Base-by-base conservation (phyloP, 2,113 vertebrate genomes). In the Spilogale gracilis region DNA sequence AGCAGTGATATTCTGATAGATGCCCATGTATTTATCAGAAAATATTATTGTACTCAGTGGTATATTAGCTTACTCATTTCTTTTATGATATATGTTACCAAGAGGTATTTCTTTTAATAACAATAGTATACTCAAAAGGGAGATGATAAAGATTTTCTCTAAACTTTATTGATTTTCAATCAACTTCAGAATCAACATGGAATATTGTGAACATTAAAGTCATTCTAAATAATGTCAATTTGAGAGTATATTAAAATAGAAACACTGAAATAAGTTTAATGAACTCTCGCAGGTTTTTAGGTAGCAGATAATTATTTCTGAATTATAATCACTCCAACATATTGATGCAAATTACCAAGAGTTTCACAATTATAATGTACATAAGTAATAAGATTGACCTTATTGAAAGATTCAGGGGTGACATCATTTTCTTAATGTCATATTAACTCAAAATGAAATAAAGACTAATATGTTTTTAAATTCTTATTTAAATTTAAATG, bases 131-230 rank as follows among this genome's bases (percentile, higher is more conserved):
- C 23, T 69, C 32, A 71, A 89, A 60, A 61, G 12, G 10, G 60
- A 94, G 61, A 60, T 17, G 7, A 79, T 58, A 71, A 67, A 69
- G 5, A 63, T 81, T 82, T 67, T 94, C 30, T 78, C 16, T 94
- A 84, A 81, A 65, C 91, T 63, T 82, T 80, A 81, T 43, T 92
- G 45, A 88, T 56, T 89, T 97, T 84, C 9, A 88, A 50, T 85
- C 80, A 67, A 87, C 21, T 86, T 96, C 23, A 58, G 32, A 92
- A 86, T 96, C 45, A 87, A 87, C 38, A 65, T 52, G 56, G 12
- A 89, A 74, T 92, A 81, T 67, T 92, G 17, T 56, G 52, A 94
- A 94, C 11, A 65, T 65, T 96, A 71, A 95, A 92, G 74, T 89
- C 60, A 83, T n/a, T 65, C 2, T 60, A 91, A 88, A n/a, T 58